A percentile compares a stretch with the other conserved stretches of the same genome.
Evolutionary conservation across 1,140 invertebrate genomes (phyloP).

Genomic region (Lordiphosa mommai): DNA sequence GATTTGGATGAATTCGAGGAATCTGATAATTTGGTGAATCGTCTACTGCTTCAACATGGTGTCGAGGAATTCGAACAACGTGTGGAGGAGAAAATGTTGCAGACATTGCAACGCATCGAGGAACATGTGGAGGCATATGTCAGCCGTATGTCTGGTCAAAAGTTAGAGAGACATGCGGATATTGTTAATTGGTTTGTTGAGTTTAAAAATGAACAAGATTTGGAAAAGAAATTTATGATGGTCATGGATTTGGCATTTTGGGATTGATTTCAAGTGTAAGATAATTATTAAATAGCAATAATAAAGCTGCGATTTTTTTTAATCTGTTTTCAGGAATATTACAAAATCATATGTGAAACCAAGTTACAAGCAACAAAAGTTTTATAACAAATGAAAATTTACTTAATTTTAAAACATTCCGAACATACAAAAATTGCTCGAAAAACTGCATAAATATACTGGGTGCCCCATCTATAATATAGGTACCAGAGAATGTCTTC

Average conservation of each 20-base stretch:
- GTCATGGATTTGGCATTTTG: conserved; percentile 14
- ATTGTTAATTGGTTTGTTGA: conserved; percentile 12
- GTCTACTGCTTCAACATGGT: conserved; percentile 18
- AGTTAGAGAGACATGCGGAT: conserved; percentile 4
- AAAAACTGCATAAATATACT: too few relatives aligned
- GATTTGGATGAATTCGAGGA: conserved; percentile 6
- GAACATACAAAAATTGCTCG: too few relatives aligned
- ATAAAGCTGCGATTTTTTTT: too few relatives aligned
- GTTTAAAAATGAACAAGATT: conserved; percentile 17
- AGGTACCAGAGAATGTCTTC: too few relatives aligned
- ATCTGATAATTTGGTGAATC: conserved; percentile 6
- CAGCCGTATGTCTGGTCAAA: neutral
- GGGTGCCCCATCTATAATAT: too few relatives aligned
- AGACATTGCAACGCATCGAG: conserved; percentile 10
- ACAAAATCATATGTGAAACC: too few relatives aligned
- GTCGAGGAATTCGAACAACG: conserved; percentile 18
- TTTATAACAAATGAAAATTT: too few relatives aligned
- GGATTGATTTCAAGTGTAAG: neutral
- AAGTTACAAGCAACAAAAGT: too few relatives aligned
- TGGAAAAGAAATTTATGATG: conserved; percentile 8
- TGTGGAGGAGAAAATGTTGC: neutral
- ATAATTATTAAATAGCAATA: neutral
- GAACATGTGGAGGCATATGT: conserved; percentile 16
- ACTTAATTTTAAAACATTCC: too few relatives aligned
- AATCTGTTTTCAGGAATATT: too few relatives aligned